Base-by-base conservation (phyloP, 2,888 invertebrate genomes). In the Tipula lateralis region DNA sequence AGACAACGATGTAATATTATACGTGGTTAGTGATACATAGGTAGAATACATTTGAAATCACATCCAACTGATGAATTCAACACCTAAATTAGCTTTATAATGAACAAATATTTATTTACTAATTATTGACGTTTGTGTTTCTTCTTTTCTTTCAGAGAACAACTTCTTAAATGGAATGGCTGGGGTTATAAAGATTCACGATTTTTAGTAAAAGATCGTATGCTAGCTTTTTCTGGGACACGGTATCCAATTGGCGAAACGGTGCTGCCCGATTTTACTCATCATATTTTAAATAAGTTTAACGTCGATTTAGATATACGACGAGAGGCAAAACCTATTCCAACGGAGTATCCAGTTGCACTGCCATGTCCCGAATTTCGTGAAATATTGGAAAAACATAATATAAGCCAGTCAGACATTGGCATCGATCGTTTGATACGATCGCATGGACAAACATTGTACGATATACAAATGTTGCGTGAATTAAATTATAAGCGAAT, bases 151-250 rank as follows among this genome's bases (percentile, higher is more conserved):
- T 91, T 85, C 91, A 98, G 98, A 88, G 97, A 98, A 91, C 95
- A 97, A 84, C 90, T 96, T 39, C 91, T 99, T 84, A 99, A 98
- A 91, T 99, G 99, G 99, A 98, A 99, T 91, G 99, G 99, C 29
- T 99, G 99, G 99, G 99, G 99, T n/a, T 99, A 99, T 92, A 96
- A 95, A 86, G 99, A 99, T 90, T 97, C 98, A 0, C 93, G 93
- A 90, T 99, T 99, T 90, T 90, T 92, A 84, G 89, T 95, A 5
- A 92, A 93, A 87, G 91, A 94, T 85, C 92, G 92, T 86, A 91
- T 91, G 3, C 90, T 93, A 83, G 92, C 92, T 86, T 98, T 99
- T 89, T 36, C 84, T 36, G 85, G 85, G 5, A 36, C 36, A 36
- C 32, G 97, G 88, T 97, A 97, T 90, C 92, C 95, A 2, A 93